A percentile compares a stretch with the other conserved stretches of the same genome.
These are phyloP conservation scores for Battus philenor DNA, from an alignment of 1,140 invertebrate genomes.

Conservation along the genomic window DNA sequence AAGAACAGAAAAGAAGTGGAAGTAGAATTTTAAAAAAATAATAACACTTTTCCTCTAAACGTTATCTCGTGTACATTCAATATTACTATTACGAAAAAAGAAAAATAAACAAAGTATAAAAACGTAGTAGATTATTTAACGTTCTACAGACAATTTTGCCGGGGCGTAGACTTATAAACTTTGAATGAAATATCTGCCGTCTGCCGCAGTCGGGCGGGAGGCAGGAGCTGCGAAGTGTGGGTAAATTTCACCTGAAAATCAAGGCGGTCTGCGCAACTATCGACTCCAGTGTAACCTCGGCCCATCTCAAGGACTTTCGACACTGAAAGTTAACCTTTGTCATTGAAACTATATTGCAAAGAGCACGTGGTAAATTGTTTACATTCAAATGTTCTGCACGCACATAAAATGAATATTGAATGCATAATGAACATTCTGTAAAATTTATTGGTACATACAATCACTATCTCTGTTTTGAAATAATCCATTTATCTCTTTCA, in stretches of 20 bases:
- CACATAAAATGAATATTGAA: no score
- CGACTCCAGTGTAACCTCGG: constrained; percentile 16
- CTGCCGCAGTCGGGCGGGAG: constrained; percentile 4
- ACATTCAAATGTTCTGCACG: no score
- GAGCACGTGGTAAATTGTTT: no score
- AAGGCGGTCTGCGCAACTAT: constrained; percentile 12
- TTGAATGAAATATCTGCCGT: constrained; percentile 25
- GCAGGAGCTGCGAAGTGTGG: not conserved
- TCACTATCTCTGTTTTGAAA: no score
- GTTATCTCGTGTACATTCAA: no score
- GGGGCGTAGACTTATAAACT: constrained; percentile 17
- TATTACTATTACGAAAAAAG: no score
- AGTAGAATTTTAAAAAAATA: not conserved
- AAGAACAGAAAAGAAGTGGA: no score
- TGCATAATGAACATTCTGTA: no score
- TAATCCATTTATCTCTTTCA: no score
- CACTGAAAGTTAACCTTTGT: constrained; percentile 3
- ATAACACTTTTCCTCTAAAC: no score
- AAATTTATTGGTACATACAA: no score
- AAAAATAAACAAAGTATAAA: not conserved
- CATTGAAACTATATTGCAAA: constrained; percentile 6
- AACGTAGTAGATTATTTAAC: not conserved
- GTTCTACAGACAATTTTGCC: constrained; percentile 13
- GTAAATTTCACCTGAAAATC: not conserved
- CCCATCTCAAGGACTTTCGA: constrained; percentile 14